Evolutionary conservation across 2,113 vertebrate genomes (phyloP).

Genomic region (Otolemur garnettii): DNA sequence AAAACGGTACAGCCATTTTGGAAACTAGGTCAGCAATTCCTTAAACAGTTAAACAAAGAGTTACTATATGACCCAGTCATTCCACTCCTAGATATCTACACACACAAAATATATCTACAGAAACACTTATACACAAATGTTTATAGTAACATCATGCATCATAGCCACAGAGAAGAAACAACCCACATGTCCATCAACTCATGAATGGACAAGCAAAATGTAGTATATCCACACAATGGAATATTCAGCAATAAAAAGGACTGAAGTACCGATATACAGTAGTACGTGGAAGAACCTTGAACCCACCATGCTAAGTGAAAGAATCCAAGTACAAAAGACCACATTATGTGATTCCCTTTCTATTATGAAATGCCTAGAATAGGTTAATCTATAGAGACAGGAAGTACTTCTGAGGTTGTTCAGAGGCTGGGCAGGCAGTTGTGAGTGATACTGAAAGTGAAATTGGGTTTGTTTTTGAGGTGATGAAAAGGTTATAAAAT

Average conservation of each 20-base stretch:
- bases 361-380: background rate
- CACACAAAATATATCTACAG: background rate
- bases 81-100: background rate
- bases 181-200: background rate
- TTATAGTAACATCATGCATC: background rate
- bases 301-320: background rate
- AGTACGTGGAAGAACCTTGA: background rate
- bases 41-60: too few relatives aligned
- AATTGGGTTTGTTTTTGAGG: background rate
- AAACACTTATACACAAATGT: background rate
- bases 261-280: too few relatives aligned
- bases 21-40: too few relatives aligned
- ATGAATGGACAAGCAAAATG: background rate
- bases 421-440: background rate
- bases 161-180: background rate
- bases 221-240: background rate
- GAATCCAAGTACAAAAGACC: background rate
- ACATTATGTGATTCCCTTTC: background rate
- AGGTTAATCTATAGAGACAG: background rate
- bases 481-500: background rate
- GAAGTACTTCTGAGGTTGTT: background rate
- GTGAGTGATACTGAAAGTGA: background rate
- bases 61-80: background rate
- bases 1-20: too few relatives aligned
- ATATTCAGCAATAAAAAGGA: background rate